Evolutionary conservation across 2,797 vertebrate species (phyloP).

Genomic region (Momotus momota): DNA sequence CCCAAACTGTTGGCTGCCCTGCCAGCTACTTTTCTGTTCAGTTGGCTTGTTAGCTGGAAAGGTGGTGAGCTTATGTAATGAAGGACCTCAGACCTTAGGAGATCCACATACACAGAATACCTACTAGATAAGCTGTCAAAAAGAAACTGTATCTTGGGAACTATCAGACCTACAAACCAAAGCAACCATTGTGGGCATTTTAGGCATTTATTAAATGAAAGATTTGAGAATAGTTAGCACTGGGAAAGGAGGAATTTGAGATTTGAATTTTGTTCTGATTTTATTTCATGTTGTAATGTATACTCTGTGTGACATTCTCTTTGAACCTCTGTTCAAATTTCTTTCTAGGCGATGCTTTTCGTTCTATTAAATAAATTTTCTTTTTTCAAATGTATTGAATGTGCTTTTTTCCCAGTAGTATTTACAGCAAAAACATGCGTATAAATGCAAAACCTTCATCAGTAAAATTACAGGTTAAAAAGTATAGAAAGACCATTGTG

Average conservation of each 20-base stretch:
- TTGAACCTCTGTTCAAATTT: background rate
- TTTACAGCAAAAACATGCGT: background rate
- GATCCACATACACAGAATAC: background rate
- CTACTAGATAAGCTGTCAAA: background rate
- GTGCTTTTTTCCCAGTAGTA: background rate
- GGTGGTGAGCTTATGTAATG: background rate
- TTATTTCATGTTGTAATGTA: background rate
- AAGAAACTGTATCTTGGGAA: background rate
- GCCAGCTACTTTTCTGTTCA: background rate
- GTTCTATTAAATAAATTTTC: background rate
- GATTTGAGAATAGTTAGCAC: background rate
- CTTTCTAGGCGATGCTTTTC: background rate
- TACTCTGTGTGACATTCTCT: background rate
- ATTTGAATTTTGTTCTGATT: background rate
- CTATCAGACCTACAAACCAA: background rate
- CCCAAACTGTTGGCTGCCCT: background rate
- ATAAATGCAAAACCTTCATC: background rate
- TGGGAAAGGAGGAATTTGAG: background rate
- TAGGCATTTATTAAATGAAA: background rate
- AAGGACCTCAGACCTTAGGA: background rate
- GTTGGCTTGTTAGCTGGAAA: background rate
- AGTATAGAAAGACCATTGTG: background rate
- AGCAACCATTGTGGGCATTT: background rate
- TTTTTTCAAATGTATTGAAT: background rate
- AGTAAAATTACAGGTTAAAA: background rate